A percentile compares a stretch with the other conserved stretches of the same genome.
phyloP scores from a whole-genome alignment of 2,113 vertebrate genomes.

The Plecturocebus donacophilus region DNA sequence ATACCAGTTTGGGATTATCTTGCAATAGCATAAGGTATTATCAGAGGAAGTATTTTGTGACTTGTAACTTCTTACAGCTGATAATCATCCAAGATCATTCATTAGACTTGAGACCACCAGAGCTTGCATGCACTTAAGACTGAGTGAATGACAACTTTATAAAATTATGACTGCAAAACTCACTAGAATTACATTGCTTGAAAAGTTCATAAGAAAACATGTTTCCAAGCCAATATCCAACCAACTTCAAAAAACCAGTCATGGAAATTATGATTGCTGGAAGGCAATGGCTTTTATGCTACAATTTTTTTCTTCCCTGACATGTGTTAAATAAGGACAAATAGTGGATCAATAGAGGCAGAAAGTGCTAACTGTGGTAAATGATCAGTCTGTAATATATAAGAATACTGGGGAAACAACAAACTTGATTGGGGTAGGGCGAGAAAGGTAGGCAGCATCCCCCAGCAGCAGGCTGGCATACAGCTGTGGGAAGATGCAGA shows the following conservation, averaged over 20 bases:
- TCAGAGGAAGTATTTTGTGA: background rate
- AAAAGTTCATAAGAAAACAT: background rate
- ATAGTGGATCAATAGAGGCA: background rate
- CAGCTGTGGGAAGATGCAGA: background rate
- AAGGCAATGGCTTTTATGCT: background rate
- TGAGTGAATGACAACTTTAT: background rate
- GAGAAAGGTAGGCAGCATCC: background rate
- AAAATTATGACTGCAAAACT: slow-evolving; percentile 29
- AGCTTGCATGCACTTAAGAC: background rate
- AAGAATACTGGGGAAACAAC: background rate
- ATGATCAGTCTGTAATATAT: background rate
- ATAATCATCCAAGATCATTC: background rate
- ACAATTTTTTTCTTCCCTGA: background rate
- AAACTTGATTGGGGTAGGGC: background rate
- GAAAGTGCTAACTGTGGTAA: background rate
- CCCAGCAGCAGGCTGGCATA: background rate
- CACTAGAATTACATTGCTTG: background rate
- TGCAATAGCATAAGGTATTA: background rate
- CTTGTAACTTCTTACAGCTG: background rate
- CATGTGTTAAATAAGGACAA: background rate
- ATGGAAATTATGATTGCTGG: background rate
- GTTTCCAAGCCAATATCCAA: background rate
- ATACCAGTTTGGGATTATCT: background rate
- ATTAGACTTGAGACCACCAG: background rate
- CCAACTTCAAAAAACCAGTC: background rate